A percentile compares a stretch with the other conserved stretches of the same genome.
These are phyloP conservation scores for Julus scanicus DNA, from an alignment of 2,888 invertebrate genomes.

Conservation along the genomic window DNA sequence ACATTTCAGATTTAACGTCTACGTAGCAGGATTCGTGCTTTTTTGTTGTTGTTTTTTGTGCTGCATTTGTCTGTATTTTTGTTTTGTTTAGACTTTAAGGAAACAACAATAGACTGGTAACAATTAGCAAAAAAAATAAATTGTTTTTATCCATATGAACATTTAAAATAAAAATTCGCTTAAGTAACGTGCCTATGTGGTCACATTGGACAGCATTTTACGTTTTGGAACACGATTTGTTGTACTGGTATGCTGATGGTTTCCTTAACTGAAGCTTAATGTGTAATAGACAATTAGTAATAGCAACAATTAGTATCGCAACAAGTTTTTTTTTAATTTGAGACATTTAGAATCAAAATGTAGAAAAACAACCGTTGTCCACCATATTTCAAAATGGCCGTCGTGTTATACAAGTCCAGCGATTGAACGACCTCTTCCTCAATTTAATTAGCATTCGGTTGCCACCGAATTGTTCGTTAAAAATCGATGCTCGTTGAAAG, in stretches of 20 bases:
- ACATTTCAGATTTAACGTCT: conserved; percentile 12
- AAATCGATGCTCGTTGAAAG: conserved; percentile 44
- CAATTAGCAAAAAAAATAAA: too few relatives aligned
- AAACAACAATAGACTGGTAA: not conserved
- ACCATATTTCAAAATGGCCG: not conserved
- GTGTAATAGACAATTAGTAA: too few relatives aligned
- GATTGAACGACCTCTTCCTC: conserved; percentile 2
- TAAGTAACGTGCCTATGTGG: too few relatives aligned
- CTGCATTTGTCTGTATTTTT: not conserved
- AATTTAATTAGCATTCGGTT: conserved; percentile 18
- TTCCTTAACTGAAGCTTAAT: too few relatives aligned
- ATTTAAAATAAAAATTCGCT: too few relatives aligned
- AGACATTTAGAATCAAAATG: too few relatives aligned
- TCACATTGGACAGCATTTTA: too few relatives aligned
- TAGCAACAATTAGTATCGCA: too few relatives aligned
- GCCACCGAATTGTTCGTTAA: conserved; percentile 15
- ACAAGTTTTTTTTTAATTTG: too few relatives aligned
- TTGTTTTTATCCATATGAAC: too few relatives aligned
- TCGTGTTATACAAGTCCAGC: not conserved
- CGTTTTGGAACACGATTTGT: too few relatives aligned
- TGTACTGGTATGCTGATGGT: too few relatives aligned
- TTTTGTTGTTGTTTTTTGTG: not conserved
- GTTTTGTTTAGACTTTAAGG: not conserved
- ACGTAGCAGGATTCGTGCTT: not conserved
- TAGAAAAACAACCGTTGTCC: not conserved